phyloP scores from a whole-genome alignment of 2,888 invertebrate species.

The Brachylomia viminalis region DNA sequence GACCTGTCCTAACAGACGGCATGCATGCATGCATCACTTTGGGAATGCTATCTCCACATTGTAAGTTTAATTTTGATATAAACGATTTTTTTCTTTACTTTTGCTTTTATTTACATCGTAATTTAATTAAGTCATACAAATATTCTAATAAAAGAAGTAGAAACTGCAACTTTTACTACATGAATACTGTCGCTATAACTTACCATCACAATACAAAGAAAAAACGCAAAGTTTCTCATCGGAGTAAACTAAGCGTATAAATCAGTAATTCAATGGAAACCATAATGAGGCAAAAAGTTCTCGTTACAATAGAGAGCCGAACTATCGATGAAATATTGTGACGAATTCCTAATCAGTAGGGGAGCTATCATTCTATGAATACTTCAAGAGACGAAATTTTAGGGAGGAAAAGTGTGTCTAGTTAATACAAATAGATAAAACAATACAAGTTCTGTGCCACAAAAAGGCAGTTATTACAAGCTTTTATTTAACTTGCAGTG shows the following conservation, averaged over 20 bases:
- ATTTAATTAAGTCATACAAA: background rate
- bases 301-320: slow-evolving; percentile 43
- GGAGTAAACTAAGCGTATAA: slow-evolving; percentile 56
- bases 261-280: slow-evolving; percentile 54
- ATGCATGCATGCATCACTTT: too few relatives aligned
- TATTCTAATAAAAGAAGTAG: background rate
- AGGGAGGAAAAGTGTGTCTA: too few relatives aligned
- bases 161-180: slow-evolving; percentile 1
- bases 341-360: slow-evolving; percentile 57
- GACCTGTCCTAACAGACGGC: too few relatives aligned
- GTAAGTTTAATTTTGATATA: too few relatives aligned
- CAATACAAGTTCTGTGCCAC: background rate
- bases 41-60: background rate
- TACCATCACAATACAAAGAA: slow-evolving; percentile 24
- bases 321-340: slow-evolving; percentile 51
- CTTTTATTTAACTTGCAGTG: too few relatives aligned
- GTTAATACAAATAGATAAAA: too few relatives aligned
- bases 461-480: background rate
- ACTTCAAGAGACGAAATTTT: background rate
- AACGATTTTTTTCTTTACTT: background rate
- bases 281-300: slow-evolving; percentile 57
- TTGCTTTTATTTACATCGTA: too few relatives aligned
- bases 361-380: slow-evolving; percentile 7
- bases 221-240: slow-evolving; percentile 19
- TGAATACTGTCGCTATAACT: slow-evolving; percentile 4